Percentiles rank a stretch among this genome's conserved stretches.
Conservation (phyloP, 2,113 vertebrate species). For the Scomber colias region DNA sequence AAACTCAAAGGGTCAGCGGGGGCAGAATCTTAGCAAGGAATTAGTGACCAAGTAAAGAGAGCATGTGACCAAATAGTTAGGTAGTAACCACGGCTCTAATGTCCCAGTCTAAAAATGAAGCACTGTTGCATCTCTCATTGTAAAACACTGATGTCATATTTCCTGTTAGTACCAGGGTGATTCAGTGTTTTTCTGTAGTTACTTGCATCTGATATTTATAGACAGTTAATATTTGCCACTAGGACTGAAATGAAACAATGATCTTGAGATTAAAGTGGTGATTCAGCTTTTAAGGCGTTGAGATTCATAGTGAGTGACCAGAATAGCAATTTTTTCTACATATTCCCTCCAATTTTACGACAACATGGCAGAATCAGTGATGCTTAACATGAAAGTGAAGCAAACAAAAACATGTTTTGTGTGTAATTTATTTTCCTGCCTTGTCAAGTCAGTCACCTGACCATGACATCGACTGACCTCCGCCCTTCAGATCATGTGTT, state of each 20-base stretch:
- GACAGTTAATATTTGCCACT: slow-evolving; percentile 14
- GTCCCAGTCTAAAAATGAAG: slow-evolving; percentile 9
- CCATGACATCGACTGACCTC: slow-evolving; percentile 46
- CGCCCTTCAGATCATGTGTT: slow-evolving; percentile 48
- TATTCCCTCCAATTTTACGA: slow-evolving; percentile 2
- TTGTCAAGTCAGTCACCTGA: slow-evolving; percentile 45
- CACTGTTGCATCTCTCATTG: neutral
- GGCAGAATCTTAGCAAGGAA: slow-evolving; percentile 20
- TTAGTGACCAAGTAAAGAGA: slow-evolving; percentile 57
- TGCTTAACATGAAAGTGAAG: neutral
- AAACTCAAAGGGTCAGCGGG: slow-evolving; percentile 25
- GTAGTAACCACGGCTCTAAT: slow-evolving; percentile 50
- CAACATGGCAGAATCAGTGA: neutral
- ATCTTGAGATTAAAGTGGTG: slow-evolving; percentile 11
- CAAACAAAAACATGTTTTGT: neutral
- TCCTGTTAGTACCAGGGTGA: neutral
- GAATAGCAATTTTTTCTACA: slow-evolving; percentile 5
- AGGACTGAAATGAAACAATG: slow-evolving; percentile 11
- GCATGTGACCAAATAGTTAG: slow-evolving; percentile 54
- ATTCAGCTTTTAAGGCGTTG: slow-evolving; percentile 22
- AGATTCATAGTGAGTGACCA: slow-evolving; percentile 6
- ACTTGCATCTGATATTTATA: slow-evolving; percentile 5
- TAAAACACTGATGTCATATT: neutral
- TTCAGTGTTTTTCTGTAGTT: neutral
- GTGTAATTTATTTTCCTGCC: neutral